phyloP scores from a whole-genome alignment of 2,797 vertebrate species.

The Crenichthys baileyi region DNA sequence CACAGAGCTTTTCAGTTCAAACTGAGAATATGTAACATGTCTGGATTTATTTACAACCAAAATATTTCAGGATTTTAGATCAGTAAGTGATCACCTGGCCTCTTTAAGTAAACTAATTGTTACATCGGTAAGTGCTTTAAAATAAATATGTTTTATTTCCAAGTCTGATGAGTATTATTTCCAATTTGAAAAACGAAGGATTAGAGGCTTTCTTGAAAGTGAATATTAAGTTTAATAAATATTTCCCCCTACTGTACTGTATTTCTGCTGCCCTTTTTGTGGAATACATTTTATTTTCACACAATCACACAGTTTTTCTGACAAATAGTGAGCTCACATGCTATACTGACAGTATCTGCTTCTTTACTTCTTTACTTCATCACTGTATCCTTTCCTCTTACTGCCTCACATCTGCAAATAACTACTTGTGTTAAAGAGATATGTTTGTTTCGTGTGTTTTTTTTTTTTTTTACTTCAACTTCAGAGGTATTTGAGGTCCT shows the following conservation, averaged over 20 bases:
- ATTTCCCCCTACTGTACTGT: too few species aligned
- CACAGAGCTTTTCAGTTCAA: background rate
- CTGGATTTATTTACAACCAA: slow-evolving; percentile 6
- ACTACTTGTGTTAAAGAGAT: slow-evolving; percentile 3
- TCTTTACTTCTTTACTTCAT: background rate
- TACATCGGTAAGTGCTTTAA: background rate
- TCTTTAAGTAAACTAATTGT: background rate
- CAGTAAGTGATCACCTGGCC: too few species aligned
- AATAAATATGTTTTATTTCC: background rate
- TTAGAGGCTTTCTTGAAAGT: background rate
- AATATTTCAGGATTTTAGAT: background rate
- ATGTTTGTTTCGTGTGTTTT: background rate
- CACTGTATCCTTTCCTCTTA: background rate
- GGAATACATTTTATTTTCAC: too few species aligned
- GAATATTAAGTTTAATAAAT: background rate
- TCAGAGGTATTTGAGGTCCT: fast-evolving
- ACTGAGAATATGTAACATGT: background rate
- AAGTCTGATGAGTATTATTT: background rate
- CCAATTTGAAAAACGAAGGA: fast-evolving
- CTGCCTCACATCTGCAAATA: background rate
- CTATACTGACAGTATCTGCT: background rate
- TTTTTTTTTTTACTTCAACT: background rate
- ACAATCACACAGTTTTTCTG: background rate
- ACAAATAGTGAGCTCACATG: slow-evolving; percentile 2
- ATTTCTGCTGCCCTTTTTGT: too few species aligned